These are phyloP conservation scores for Sphaerophoria taeniata DNA, from an alignment of 2,888 invertebrate genomes.

Conservation along the genomic window DNA sequence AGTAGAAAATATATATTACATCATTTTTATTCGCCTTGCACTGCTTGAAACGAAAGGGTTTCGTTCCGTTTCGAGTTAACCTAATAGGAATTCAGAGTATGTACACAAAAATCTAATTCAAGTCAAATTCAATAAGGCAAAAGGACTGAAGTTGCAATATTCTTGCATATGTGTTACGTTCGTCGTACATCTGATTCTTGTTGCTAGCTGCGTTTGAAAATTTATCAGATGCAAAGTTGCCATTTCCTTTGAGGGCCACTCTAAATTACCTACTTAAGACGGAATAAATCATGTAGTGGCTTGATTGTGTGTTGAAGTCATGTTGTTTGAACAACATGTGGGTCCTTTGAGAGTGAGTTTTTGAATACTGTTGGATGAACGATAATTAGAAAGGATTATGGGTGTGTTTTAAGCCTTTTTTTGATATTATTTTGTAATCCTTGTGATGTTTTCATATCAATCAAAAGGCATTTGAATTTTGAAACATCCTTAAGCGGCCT, in stretches of 20 bases:
- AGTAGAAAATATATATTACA: constrained; percentile 6
- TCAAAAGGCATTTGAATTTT: background rate
- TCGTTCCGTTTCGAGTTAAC: background rate
- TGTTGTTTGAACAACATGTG: constrained; percentile 33
- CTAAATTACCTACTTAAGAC: constrained; percentile 21
- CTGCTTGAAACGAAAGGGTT: background rate
- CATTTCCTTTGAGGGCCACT: constrained; percentile 22
- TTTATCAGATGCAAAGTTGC: constrained; percentile 25
- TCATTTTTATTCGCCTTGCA: constrained; percentile 8
- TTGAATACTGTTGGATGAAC: background rate
- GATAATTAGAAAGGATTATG: background rate
- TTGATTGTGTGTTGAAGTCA: constrained; percentile 9
- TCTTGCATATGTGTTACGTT: background rate
- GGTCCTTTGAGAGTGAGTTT: constrained; percentile 7
- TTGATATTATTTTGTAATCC: background rate
- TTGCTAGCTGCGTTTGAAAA: background rate
- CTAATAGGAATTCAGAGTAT: background rate
- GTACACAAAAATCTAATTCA: constrained; percentile 5
- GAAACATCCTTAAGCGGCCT: background rate
- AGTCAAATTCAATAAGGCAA: constrained; percentile 18
- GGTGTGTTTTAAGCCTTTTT: background rate
- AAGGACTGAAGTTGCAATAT: constrained; percentile 20
- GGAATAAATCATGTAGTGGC: constrained; percentile 10
- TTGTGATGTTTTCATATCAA: background rate
- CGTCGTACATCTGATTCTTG: background rate